Base-by-base conservation (phyloP, 2,888 invertebrate genomes). In the Cephus pulcher region DNA sequence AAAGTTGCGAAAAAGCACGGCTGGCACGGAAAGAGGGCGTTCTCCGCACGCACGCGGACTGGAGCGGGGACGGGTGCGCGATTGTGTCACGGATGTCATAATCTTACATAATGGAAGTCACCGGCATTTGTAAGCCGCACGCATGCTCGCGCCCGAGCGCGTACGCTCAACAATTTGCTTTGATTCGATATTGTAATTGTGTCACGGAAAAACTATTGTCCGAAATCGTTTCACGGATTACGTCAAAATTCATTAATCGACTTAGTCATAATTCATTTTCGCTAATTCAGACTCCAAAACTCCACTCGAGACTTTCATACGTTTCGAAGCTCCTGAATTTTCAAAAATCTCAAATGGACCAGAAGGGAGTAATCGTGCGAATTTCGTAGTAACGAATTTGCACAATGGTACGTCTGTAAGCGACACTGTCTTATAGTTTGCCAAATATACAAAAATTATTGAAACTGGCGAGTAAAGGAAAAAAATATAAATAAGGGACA, bases 21-120 rank as follows among this genome's bases (percentile, higher is more conserved):
- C n/a, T 75, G 85, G 86, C 84, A 86, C 85, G 87, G 85, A 88
- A 88, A 85, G 89, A 88, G 88, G 89, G 88, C 89, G 89, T 88
- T 84, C 82, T 87, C 84, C 84, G 82, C 80, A 84, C 86, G 84
- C 85, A 84, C 83, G 82, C 82, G 79, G 81, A 80, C 69, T n/a
- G 76, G 71, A 23, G 56, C 23, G 23, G 56, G 56, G 56, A 56
- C 75, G 69, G 75, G 75, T 76, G 70, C 32, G 34, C 86, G 88
- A 89, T 89, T 89, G 90, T 89, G 89, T 89, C 89, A 89, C 85
- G 86, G 88, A 90, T 90, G 90, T 90, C 89, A 90, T 90, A 90
- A 90, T 88, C 86, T 90, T 89, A 87, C 88, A 87, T 89, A 90
- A 90, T 88, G 80, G 82, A 80, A 82, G 84, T 85, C 85, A 81